Conservation (phyloP, 1,140 invertebrate species). For the Oppia nitens region DNA sequence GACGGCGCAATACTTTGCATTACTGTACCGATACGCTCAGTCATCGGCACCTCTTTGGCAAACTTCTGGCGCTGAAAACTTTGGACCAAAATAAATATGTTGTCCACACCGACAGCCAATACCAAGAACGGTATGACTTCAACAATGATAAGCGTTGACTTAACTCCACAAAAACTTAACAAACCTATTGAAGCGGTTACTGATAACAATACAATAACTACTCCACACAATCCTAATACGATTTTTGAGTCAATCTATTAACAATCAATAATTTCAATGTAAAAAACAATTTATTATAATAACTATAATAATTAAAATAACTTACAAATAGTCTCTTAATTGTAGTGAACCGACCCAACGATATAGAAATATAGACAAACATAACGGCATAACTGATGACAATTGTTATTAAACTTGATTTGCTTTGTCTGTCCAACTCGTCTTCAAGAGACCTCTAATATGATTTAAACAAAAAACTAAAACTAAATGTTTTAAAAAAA, state of each 20-base stretch:
- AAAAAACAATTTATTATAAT: background rate
- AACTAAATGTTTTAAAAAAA: slow-evolving; percentile 3
- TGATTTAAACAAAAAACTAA: background rate
- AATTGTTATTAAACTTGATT: slow-evolving; percentile 79
- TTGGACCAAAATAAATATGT: slow-evolving; percentile 83
- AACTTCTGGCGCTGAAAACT: slow-evolving; percentile 31
- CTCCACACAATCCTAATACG: slow-evolving; percentile 58
- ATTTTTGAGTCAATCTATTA: slow-evolving; percentile 64
- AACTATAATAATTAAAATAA: slow-evolving; percentile 2
- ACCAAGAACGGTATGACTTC: slow-evolving; percentile 89
- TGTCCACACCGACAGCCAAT: slow-evolving; percentile 81
- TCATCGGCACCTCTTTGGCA: too few species aligned
- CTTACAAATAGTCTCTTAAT: slow-evolving; percentile 44
- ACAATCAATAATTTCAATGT: slow-evolving; percentile 1
- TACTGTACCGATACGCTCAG: slow-evolving; percentile 65
- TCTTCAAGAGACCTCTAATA: slow-evolving; percentile 71
- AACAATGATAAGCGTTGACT: slow-evolving; percentile 67
- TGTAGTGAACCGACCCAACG: slow-evolving; percentile 65
- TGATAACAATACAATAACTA: slow-evolving; percentile 60
- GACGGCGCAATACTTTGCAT: slow-evolving; percentile 65
- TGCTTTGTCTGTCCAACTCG: slow-evolving; percentile 76
- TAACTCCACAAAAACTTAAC: slow-evolving; percentile 56
- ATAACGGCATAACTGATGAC: slow-evolving; percentile 88
- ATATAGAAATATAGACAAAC: slow-evolving; percentile 89
- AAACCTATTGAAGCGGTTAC: slow-evolving; percentile 63